A percentile compares a stretch with the other conserved stretches of the same genome.
These are phyloP conservation scores for Neomorphus geoffroyi DNA, from an alignment of 2,797 vertebrate genomes.

Conservation along the genomic window DNA sequence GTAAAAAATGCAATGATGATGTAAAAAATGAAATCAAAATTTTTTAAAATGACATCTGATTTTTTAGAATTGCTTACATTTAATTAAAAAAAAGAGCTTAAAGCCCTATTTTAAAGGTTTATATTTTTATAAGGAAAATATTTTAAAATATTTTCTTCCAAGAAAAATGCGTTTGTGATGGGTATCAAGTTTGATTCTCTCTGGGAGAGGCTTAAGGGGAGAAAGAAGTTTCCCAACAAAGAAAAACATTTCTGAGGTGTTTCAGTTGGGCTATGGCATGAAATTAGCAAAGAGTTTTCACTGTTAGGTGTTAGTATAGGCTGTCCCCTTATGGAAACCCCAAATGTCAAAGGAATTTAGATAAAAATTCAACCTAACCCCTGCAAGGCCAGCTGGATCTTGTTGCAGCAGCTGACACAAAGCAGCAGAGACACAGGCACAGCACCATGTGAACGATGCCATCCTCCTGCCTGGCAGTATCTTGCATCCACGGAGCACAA, in stretches of 20 bases:
- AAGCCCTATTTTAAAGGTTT: neutral
- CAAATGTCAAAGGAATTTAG: neutral
- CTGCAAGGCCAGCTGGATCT: neutral
- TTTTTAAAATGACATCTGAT: neutral
- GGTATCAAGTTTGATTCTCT: neutral
- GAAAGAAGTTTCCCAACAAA: neutral
- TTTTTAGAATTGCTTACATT: neutral
- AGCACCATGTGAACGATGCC: fast-evolving
- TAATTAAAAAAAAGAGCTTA: neutral
- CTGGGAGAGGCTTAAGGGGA: neutral
- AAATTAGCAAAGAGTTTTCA: neutral
- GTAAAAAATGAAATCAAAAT: neutral
- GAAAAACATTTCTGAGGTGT: neutral
- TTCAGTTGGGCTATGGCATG: neutral
- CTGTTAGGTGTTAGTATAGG: fast-evolving
- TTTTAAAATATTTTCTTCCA: neutral
- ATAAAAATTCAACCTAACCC: too few species aligned
- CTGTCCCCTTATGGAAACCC: too few species aligned
- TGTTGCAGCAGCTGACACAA: neutral
- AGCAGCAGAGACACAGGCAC: neutral
- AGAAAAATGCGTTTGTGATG: too few species aligned
- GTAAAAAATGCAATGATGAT: neutral
- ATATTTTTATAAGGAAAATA: too few species aligned
- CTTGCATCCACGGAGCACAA: neutral
- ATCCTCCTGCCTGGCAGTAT: fast-evolving